Conservation (phyloP, 2,113 vertebrate genomes). For the Nibea coibor region DNA sequence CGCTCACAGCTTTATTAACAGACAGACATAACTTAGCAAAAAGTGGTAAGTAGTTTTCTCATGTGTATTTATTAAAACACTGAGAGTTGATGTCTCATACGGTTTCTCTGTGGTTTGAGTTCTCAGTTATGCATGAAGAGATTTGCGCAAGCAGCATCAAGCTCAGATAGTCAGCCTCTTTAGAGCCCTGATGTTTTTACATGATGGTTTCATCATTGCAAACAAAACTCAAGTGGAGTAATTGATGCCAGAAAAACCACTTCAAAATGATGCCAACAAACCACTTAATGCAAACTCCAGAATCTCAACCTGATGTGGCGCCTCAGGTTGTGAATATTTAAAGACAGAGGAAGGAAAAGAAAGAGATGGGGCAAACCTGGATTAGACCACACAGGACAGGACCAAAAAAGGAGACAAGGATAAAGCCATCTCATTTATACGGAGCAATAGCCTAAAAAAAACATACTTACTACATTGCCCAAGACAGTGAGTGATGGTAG, state of each 20-base stretch:
- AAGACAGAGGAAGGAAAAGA: background rate
- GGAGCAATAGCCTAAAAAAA: background rate
- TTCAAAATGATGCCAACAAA: conserved; percentile 6
- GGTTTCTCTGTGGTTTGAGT: too few relatives aligned
- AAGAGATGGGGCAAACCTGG: background rate
- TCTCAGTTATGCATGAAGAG: background rate
- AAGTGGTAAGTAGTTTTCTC: too few relatives aligned
- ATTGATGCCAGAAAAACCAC: background rate
- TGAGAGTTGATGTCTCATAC: too few relatives aligned
- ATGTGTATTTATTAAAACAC: too few relatives aligned
- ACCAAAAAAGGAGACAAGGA: background rate
- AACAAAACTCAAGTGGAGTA: background rate
- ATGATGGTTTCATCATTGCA: background rate
- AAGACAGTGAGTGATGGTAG: conserved; percentile 65
- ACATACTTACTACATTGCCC: conserved; percentile 70
- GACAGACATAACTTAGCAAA: too few relatives aligned
- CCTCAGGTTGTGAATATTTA: conserved; percentile 2
- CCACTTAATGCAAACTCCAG: background rate
- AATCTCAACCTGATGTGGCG: background rate
- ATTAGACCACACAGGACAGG: background rate
- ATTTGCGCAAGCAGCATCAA: background rate
- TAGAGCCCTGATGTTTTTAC: background rate
- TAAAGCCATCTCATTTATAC: background rate
- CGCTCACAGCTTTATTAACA: background rate
- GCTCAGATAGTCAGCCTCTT: too few relatives aligned